A percentile compares a stretch with the other conserved stretches of the same genome.
Conservation (phyloP, 2,797 vertebrate species). For the Propithecus perrieri region DNA sequence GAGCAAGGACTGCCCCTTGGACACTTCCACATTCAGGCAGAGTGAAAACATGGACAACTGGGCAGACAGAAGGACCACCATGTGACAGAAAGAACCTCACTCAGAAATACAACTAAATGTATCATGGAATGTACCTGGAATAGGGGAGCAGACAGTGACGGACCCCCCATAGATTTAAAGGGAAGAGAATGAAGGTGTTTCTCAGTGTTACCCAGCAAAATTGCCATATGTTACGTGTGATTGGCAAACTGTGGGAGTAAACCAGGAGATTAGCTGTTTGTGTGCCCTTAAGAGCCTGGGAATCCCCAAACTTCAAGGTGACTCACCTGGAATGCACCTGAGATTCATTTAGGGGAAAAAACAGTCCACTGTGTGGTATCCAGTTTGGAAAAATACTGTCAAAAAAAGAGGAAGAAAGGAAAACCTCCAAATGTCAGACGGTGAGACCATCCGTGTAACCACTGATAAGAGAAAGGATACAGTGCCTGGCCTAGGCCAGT, state of each 20-base stretch:
- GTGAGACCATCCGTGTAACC: not conserved
- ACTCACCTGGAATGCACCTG: conserved; percentile 47
- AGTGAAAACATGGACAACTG: not conserved
- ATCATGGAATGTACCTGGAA: not conserved
- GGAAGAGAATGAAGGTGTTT: conserved; percentile 40
- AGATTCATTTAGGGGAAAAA: conserved; percentile 20
- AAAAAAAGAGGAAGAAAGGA: conserved; percentile 20
- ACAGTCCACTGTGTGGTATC: not conserved
- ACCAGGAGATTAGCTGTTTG: not conserved
- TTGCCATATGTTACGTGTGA: not conserved
- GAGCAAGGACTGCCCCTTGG: not conserved
- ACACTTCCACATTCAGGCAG: not conserved
- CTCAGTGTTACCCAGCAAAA: conserved; percentile 6
- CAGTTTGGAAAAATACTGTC: conserved; percentile 17
- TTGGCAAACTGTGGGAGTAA: not conserved
- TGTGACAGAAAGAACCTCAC: not conserved
- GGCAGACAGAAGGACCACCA: not conserved
- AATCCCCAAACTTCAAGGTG: conserved; percentile 16
- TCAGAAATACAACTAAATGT: conserved; percentile 32
- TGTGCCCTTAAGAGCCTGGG: not conserved
- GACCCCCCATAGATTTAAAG: not conserved
- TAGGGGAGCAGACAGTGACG: not conserved
- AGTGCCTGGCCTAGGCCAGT: not conserved
- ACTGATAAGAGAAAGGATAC: not conserved
- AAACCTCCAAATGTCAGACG: not conserved